Base-by-base conservation (phyloP, 1,140 invertebrate genomes). In the Drosophila lacertosa region DNA sequence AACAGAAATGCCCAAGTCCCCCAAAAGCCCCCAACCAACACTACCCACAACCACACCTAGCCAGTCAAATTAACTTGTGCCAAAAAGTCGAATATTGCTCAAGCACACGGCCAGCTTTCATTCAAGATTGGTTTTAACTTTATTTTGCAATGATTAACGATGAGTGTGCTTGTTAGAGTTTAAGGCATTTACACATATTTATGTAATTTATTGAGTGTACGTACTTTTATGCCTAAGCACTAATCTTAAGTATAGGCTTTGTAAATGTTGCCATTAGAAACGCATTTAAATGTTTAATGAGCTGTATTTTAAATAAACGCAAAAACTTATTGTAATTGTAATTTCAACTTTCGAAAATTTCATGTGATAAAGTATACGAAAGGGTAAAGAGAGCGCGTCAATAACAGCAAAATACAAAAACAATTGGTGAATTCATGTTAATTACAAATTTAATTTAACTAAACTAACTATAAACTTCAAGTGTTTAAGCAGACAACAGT, bases 291-390 rank as follows among this genome's bases (percentile, higher is more conserved):
- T 70, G 65, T 76, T 66, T 55, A 63, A 75, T 55, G 32, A 73
- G 53, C 54, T 54, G 24, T 71, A 51, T 60, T 53, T 9, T 24
- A 51, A 47, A 51, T 44, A 51, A 32, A 32, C 13, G 24, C 42
- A 9, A 50, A 26, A 22, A 54, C 15, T 4, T 59, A 71, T 40
- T 26, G 22, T 68, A 16, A 69, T 53, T 73, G 65, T 72, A 83
- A 71, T 89, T 75, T 83, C 45, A 84, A 80, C 72, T 89, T 86
- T 81, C 45, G 59, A 77, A 63, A 84, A 88, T 90, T 83, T 90
- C 82, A 84, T 90, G 89, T 90, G 89, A 90, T 90, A 90, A 90
- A 58, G 82, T 88, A 88, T 88, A 88, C 82, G 82, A 88, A 57
- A 59, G 63, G 24, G 11, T 22, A 39, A 10, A 37, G 9, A 51